These are phyloP conservation scores for Cacoxenus indagator DNA, from an alignment of 2,888 invertebrate species.

Conservation along the genomic window DNA sequence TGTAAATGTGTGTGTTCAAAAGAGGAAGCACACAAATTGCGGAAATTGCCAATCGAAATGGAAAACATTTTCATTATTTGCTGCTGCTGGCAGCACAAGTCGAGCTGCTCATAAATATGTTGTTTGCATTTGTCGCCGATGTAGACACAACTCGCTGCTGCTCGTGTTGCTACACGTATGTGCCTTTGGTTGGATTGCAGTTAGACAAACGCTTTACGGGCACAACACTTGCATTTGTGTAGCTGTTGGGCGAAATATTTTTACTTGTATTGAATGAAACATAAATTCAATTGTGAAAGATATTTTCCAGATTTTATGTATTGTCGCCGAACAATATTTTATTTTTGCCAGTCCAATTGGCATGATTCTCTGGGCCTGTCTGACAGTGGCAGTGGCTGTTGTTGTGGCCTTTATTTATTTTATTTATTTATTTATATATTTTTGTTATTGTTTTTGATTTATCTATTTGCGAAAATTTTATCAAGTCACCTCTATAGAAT, in stretches of 20 bases:
- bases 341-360: background rate
- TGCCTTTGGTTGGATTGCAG: background rate
- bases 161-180: background rate
- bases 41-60: slow-evolving; percentile 65
- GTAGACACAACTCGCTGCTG: slow-evolving; percentile 16
- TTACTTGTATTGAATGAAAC: slow-evolving; percentile 38
- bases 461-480: background rate
- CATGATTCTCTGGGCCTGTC: no score
- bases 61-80: slow-evolving; percentile 65
- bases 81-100: slow-evolving; percentile 33
- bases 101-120: slow-evolving; percentile 47
- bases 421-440: no score
- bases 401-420: background rate
- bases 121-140: slow-evolving; percentile 22
- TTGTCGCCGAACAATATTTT: slow-evolving; percentile 46
- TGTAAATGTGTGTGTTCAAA: slow-evolving; percentile 4
- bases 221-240: background rate
- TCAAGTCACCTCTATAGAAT: background rate
- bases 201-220: no score
- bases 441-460: background rate
- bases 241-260: background rate
- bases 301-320: slow-evolving; percentile 40
- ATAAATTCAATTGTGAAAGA: slow-evolving; percentile 41
- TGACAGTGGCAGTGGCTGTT: background rate
- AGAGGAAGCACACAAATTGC: slow-evolving; percentile 55